phyloP scores from a whole-genome alignment of 2,113 vertebrate species.

The Romanogobio albipinnatus region DNA sequence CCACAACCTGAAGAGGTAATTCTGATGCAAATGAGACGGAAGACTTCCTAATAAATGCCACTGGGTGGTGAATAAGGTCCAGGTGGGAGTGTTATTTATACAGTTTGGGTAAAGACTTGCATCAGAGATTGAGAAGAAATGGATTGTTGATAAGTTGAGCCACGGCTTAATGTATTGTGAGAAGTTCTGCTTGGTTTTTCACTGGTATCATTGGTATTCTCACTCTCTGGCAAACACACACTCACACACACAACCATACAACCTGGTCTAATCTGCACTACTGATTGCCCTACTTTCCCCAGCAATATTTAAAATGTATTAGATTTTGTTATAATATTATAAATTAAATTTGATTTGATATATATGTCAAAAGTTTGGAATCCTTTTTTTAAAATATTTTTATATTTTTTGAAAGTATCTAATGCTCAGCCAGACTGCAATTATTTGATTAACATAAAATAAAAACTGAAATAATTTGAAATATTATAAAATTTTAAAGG shows the following conservation, averaged over 20 bases:
- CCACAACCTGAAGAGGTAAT: conserved; percentile 74
- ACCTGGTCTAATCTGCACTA: conserved; percentile 13
- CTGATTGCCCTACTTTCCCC: not conserved
- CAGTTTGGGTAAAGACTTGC: conserved; percentile 61
- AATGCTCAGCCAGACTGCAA: no score
- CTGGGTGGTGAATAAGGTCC: conserved; percentile 71
- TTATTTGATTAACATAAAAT: no score
- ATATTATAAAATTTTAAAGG: no score
- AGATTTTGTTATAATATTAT: no score
- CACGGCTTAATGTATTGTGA: conserved; percentile 69
- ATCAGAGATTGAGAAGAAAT: conserved; percentile 42
- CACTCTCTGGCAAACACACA: conserved; percentile 51
- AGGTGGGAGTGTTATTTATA: conserved; percentile 72
- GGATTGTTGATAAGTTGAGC: conserved; percentile 68
- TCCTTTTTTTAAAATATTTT: no score
- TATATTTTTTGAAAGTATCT: no score
- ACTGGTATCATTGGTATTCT: conserved; percentile 46
- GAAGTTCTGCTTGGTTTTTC: conserved; percentile 66
- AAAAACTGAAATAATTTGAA: no score
- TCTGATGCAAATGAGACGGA: conserved; percentile 75
- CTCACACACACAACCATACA: not conserved
- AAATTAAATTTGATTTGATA: no score
- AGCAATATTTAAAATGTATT: not conserved
- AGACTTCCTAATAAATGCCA: conserved; percentile 72
- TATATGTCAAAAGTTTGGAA: no score